A percentile compares a stretch with the other conserved stretches of the same genome.
Evolutionary conservation across 2,113 vertebrate genomes (phyloP).

Genomic region (Montifringilla adamsi): DNA sequence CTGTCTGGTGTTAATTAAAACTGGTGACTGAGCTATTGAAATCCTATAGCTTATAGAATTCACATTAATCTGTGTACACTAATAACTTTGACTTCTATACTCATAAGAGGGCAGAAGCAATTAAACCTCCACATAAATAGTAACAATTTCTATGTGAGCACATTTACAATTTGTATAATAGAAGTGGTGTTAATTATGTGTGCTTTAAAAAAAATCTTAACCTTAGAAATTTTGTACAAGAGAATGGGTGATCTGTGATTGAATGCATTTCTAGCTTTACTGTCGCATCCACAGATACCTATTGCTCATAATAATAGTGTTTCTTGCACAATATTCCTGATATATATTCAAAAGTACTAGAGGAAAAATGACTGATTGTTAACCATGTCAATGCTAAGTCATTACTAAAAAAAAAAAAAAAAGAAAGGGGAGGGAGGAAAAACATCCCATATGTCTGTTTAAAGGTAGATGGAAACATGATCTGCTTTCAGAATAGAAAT

Average conservation of each 20-base stretch:
- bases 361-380: constrained; percentile 20
- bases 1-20: background rate
- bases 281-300: background rate
- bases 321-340: constrained; percentile 12
- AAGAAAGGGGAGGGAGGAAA: rapidly evolving
- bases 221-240: background rate
- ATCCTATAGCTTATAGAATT: background rate
- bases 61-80: background rate
- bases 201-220: background rate
- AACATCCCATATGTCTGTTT: background rate
- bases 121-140: background rate
- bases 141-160: background rate
- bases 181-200: background rate
- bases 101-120: background rate
- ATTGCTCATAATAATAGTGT: background rate
- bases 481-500: constrained; percentile 40
- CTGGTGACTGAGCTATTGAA: background rate
- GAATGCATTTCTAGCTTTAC: background rate
- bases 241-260: background rate
- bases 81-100: background rate
- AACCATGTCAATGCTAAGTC: constrained; percentile 21
- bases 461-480: background rate
- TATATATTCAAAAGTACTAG: background rate
- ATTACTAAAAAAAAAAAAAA: background rate
- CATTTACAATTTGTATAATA: background rate